Evolutionary conservation across 2,113 vertebrate species (phyloP).

Genomic region (Pseudonaja textilis): DNA sequence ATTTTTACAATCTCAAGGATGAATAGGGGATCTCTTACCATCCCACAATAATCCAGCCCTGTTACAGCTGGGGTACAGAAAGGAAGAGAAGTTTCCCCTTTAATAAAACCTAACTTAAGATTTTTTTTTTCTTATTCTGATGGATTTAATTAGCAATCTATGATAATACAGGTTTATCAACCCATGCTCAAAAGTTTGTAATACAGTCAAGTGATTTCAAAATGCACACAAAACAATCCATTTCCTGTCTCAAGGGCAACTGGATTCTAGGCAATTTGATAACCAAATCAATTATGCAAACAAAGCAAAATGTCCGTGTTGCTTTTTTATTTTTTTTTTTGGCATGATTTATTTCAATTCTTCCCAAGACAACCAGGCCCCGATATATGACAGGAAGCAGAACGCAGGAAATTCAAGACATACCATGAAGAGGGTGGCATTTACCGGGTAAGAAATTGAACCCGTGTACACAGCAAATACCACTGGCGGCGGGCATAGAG

Average conservation of each 20-base stretch:
- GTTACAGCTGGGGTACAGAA: background rate
- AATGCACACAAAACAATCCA: background rate
- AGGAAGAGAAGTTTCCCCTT: background rate
- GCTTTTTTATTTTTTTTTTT: background rate
- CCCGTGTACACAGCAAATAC: background rate
- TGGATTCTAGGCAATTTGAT: background rate
- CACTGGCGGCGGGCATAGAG: background rate
- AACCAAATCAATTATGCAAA: background rate
- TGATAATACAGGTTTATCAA: background rate
- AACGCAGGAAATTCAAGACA: background rate
- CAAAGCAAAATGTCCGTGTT: background rate
- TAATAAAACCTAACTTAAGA: constrained; percentile 9
- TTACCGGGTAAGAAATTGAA: background rate
- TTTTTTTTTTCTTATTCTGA: background rate
- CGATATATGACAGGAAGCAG: background rate
- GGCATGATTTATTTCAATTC: background rate
- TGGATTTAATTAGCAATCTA: background rate
- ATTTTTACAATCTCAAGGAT: constrained; percentile 7
- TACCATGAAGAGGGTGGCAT: background rate
- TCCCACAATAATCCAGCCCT: background rate
- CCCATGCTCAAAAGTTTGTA: background rate
- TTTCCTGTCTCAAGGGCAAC: background rate
- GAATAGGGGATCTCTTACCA: background rate
- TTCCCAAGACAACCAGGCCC: background rate
- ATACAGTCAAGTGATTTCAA: background rate